Percentiles rank a stretch among this genome's conserved stretches.
Conservation (phyloP, 2,888 invertebrate species). For the Cynaeus angustus region DNA sequence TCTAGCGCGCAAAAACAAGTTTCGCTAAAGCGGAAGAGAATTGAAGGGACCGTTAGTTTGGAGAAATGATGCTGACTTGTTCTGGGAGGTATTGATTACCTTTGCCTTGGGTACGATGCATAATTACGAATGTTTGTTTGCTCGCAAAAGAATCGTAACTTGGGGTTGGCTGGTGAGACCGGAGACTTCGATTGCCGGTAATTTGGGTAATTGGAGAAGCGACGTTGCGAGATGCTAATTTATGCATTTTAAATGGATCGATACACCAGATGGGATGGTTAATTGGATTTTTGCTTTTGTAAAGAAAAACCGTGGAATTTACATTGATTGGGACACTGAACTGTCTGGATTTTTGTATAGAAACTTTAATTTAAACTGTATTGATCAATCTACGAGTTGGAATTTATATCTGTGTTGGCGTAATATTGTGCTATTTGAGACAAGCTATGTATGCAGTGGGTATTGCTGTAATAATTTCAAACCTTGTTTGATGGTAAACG, state of each 20-base stretch:
- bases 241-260: constrained; percentile 14
- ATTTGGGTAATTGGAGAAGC: constrained; percentile 9
- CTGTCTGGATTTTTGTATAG: neutral
- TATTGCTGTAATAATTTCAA: neutral
- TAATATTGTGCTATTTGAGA: neutral
- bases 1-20: constrained; percentile 53
- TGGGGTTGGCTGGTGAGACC: neutral
- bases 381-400: neutral
- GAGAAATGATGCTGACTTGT: constrained; percentile 49
- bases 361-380: neutral
- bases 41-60: constrained; percentile 53
- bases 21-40: constrained; percentile 52
- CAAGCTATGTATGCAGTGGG: neutral
- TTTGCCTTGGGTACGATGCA: neutral
- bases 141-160: neutral
- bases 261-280: constrained; percentile 4
- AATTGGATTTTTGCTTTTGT: constrained; percentile 14
- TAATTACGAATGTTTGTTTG: constrained; percentile 10
- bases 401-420: neutral
- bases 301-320: neutral
- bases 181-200: constrained; percentile 9
- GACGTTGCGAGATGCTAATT: constrained; percentile 10
- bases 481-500: neutral
- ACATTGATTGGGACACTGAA: constrained; percentile 2
- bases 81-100: constrained; percentile 35